These are phyloP conservation scores for Epizoanthus stellaris DNA, from an alignment of 92 coral and sea anemone species.

Conservation along the genomic window DNA sequence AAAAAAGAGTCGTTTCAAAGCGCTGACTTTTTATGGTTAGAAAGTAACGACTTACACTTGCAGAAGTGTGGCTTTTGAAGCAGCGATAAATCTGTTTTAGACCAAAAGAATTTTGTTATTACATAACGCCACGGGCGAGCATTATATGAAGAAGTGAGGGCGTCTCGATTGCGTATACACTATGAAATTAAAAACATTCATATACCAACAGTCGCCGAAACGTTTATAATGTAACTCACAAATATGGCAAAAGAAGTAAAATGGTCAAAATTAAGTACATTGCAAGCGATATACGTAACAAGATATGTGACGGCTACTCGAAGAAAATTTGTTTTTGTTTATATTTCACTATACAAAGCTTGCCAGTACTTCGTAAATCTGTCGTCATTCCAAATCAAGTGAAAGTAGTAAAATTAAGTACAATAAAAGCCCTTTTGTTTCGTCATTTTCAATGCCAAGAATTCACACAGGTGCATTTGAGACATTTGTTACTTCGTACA, in stretches of 20 bases:
- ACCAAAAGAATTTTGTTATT: neutral
- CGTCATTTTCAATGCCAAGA: neutral
- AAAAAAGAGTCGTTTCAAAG: neutral
- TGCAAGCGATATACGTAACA: neutral
- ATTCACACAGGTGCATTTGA: neutral
- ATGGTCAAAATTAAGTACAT: neutral
- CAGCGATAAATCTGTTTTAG: neutral
- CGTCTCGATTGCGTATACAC: neutral
- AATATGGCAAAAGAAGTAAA: neutral
- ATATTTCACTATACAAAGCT: slow-evolving; percentile 1
- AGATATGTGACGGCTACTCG: neutral
- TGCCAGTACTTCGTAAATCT: neutral
- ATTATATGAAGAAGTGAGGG: neutral
- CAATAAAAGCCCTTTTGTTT: no score
- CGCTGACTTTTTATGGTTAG: neutral
- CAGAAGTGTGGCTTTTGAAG: neutral
- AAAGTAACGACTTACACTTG: neutral
- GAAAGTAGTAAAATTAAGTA: no score
- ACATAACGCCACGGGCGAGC: neutral
- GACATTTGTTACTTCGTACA: no score
- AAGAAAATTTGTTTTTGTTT: neutral
- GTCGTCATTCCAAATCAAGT: neutral
- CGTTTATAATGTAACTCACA: neutral
- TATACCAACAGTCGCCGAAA: neutral
- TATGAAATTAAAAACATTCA: neutral